Conservation (phyloP, 1,140 invertebrate genomes). For the Procambarus clarkii region DNA sequence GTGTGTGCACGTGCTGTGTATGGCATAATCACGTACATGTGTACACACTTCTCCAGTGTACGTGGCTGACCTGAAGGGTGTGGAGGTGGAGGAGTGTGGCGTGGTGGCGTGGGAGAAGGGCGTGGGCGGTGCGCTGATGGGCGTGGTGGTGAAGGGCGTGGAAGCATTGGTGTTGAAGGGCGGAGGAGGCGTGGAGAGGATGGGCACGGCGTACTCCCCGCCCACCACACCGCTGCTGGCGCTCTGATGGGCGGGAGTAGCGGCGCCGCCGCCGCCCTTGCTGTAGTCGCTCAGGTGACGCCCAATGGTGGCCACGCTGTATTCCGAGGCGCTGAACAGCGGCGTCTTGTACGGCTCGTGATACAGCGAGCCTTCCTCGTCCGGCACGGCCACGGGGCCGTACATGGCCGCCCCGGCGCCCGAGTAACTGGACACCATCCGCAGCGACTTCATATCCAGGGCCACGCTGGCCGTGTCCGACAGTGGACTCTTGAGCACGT, state of each 20-base stretch:
- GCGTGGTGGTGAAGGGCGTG: slow-evolving; percentile 43
- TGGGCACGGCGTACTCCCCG: slow-evolving; percentile 62
- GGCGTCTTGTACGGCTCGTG: slow-evolving; percentile 80
- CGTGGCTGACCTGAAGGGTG: slow-evolving; percentile 25
- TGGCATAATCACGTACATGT: too few relatives aligned
- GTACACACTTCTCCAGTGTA: too few relatives aligned
- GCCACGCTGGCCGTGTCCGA: slow-evolving; percentile 77
- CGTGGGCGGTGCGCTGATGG: slow-evolving; percentile 53
- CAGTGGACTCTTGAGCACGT: slow-evolving; percentile 82
- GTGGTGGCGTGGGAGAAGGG: slow-evolving; percentile 39
- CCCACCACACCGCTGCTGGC: slow-evolving; percentile 9
- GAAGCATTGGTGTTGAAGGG: slow-evolving; percentile 48
- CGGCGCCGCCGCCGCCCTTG: slow-evolving; percentile 24
- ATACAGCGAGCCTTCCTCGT: slow-evolving; percentile 79
- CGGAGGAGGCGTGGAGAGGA: slow-evolving; percentile 65
- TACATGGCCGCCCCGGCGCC: slow-evolving; percentile 74
- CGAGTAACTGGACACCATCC: slow-evolving; percentile 78
- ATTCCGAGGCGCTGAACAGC: slow-evolving; percentile 55
- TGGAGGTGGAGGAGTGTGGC: slow-evolving; percentile 7
- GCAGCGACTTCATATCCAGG: slow-evolving; percentile 83
- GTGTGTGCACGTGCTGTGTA: too few relatives aligned
- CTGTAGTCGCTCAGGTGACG: slow-evolving; percentile 58
- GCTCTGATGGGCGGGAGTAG: not conserved
- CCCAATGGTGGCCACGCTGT: slow-evolving; percentile 67
- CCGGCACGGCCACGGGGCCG: slow-evolving; percentile 76